Conservation (phyloP, 2,888 invertebrate genomes). For the Smittia sp. region DNA sequence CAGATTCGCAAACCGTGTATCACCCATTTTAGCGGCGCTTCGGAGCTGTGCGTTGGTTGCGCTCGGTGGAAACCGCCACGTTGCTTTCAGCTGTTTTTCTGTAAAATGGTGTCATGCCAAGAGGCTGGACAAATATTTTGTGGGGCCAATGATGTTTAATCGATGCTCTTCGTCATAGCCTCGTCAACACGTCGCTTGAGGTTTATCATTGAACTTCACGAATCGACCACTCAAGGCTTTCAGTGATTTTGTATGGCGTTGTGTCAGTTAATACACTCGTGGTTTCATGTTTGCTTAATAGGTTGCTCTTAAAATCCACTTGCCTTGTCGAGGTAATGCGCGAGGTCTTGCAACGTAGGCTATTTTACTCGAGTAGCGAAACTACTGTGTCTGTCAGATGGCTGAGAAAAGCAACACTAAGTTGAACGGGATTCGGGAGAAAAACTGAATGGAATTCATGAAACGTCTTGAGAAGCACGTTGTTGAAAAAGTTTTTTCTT, state of each 20-base stretch:
- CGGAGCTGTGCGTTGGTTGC: neutral
- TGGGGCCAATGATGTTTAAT: no score
- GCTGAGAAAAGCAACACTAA: no score
- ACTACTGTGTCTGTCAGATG: neutral
- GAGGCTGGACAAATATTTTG: no score
- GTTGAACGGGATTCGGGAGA: constrained; percentile 5
- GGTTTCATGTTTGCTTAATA: constrained; percentile 30
- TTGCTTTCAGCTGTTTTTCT: no score
- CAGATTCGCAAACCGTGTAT: constrained; percentile 39
- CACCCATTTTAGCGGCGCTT: constrained; percentile 22
- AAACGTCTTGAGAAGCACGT: neutral
- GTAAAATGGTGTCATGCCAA: no score
- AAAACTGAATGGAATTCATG: neutral
- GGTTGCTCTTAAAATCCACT: constrained; percentile 41
- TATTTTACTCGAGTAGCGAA: neutral
- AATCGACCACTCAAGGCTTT: constrained; percentile 37
- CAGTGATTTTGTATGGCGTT: constrained; percentile 35
- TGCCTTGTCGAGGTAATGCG: constrained; percentile 39
- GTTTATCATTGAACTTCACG: constrained; percentile 36
- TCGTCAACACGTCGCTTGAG: constrained; percentile 2
- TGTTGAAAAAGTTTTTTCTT: no score
- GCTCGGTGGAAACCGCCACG: no score
- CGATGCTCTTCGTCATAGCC: neutral
- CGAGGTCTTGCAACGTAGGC: constrained; percentile 29
- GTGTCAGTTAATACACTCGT: neutral